Conservation (phyloP, 1,140 invertebrate species). For the Apolygus lucorum region DNA sequence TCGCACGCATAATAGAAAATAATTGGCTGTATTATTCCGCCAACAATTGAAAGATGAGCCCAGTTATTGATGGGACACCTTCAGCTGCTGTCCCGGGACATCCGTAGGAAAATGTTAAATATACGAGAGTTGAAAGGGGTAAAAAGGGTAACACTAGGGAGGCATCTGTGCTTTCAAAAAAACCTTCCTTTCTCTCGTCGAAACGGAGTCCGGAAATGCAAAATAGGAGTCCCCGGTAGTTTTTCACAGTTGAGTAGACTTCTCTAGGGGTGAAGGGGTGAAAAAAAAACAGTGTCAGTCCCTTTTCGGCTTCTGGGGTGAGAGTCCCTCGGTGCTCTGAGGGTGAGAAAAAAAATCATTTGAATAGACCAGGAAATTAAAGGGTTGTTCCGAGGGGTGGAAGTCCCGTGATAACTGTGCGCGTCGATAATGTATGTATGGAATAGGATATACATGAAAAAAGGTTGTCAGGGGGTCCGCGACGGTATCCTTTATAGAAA, state of each 20-base stretch:
- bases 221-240: constrained; percentile 33
- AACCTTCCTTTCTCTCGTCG: not conserved
- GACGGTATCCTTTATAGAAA: constrained; percentile 25
- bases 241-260: constrained; percentile 28
- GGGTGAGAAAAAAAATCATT: constrained; percentile 30
- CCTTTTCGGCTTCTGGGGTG: not conserved
- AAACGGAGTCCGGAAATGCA: constrained; percentile 29
- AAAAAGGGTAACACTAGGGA: not conserved
- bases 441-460: constrained; percentile 33
- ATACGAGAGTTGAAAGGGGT: constrained; percentile 30
- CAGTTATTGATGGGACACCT: constrained; percentile 17
- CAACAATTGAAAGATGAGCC: constrained; percentile 20
- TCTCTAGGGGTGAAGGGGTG: constrained; percentile 19
- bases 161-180: not conserved
- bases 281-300: constrained; percentile 27
- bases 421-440: constrained; percentile 32
- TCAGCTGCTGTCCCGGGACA: constrained; percentile 24
- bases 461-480: constrained; percentile 25
- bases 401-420: constrained; percentile 27
- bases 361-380: constrained; percentile 32
- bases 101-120: constrained; percentile 33
- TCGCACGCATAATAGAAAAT: constrained; percentile 4
- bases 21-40: constrained; percentile 18
- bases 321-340: constrained; percentile 19
- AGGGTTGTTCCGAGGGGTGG: constrained; percentile 29